Evolutionary conservation across 37 sponge, comb jelly and placozoan species (phyloP).

Genomic region (Mnemiopsis leidyi): DNA sequence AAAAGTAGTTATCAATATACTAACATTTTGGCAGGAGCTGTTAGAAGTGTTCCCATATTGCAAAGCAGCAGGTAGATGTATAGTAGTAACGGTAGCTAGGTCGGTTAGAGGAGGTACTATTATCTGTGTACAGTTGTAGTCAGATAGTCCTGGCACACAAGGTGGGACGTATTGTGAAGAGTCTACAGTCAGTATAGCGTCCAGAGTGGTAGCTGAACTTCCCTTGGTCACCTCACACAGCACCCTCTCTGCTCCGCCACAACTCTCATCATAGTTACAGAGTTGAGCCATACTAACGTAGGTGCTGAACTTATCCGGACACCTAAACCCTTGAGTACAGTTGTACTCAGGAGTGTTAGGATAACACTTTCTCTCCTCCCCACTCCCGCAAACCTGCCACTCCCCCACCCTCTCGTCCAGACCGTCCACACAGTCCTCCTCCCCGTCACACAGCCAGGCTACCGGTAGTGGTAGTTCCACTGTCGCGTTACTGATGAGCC

Average conservation of each 20-base stretch:
- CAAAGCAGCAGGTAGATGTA: neutral
- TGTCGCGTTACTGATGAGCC: neutral
- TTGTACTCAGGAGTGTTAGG: constrained; percentile 37
- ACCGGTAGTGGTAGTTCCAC: neutral
- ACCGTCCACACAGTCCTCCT: neutral
- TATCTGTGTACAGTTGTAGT: neutral
- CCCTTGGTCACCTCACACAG: neutral
- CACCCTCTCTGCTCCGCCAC: neutral
- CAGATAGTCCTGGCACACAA: neutral
- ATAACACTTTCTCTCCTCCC: neutral
- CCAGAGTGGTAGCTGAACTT: neutral
- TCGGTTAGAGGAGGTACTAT: neutral
- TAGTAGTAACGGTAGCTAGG: neutral
- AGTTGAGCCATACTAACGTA: constrained; percentile 13
- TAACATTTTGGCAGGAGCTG: neutral
- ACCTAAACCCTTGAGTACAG: constrained; percentile 15
- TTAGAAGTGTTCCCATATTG: neutral
- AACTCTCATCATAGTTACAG: constrained; percentile 27
- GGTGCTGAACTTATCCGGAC: constrained; percentile 13
- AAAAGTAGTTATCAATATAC: too few relatives aligned
- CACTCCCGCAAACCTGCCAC: constrained; percentile 27
- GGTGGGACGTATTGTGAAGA: neutral
- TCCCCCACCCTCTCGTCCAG: neutral
- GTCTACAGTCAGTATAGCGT: neutral
- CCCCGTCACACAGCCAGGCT: constrained; percentile 36